A percentile compares a stretch with the other conserved stretches of the same genome.
Evolutionary conservation across 2,888 invertebrate genomes (phyloP).

Genomic region (Megamerina dolium): DNA sequence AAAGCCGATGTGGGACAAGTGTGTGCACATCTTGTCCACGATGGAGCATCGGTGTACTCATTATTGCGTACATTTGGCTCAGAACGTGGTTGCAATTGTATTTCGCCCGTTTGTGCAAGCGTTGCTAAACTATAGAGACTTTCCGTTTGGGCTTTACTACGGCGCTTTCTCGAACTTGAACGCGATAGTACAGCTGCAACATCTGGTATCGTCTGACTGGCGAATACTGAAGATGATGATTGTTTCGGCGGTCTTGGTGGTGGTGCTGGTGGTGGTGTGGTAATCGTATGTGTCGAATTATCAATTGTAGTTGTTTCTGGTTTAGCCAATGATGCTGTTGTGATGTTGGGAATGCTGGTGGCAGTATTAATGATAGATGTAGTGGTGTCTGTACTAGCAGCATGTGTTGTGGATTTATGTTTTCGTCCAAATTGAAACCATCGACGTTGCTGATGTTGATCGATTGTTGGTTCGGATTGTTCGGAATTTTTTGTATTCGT

Average conservation of each 20-base stretch:
- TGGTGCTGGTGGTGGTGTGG: slow-evolving; percentile 18
- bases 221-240: slow-evolving; percentile 8
- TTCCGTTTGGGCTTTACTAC: slow-evolving; percentile 26
- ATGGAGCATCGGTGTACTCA: background rate
- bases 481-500: background rate
- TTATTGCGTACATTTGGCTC: slow-evolving; percentile 24
- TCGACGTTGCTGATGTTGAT: slow-evolving; percentile 7
- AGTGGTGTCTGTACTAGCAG: background rate
- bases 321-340: slow-evolving; percentile 29
- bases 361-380: slow-evolving; percentile 8
- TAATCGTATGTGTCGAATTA: slow-evolving; percentile 34
- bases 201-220: slow-evolving; percentile 19
- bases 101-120: slow-evolving; percentile 27
- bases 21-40: slow-evolving; percentile 2
- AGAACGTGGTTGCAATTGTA: slow-evolving; percentile 28
- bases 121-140: slow-evolving; percentile 38
- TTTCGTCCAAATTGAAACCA: slow-evolving; percentile 22
- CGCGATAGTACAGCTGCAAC: slow-evolving; percentile 21
- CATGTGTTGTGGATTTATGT: background rate
- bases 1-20: slow-evolving; percentile 11
- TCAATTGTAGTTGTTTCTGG: slow-evolving; percentile 33
- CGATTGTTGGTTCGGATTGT: background rate
- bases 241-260: too few relatives aligned
- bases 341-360: slow-evolving; percentile 16
- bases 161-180: slow-evolving; percentile 16